phyloP scores from a whole-genome alignment of 2,797 vertebrate species.

The Leptatherina wallacei region DNA sequence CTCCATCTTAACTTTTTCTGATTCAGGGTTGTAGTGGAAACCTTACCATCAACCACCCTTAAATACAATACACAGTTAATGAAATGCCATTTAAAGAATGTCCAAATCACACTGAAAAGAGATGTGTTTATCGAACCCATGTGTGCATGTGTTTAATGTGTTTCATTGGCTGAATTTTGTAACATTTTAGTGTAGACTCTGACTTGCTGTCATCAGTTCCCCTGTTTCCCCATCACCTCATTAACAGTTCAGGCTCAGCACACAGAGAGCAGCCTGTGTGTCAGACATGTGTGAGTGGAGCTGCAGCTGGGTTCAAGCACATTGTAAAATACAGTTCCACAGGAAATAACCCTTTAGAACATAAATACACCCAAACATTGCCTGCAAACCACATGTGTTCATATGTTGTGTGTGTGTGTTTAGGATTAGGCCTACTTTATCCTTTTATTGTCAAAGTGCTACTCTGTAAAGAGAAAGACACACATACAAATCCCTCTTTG shows the following conservation, averaged over 20 bases:
- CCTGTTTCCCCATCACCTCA: constrained; percentile 18
- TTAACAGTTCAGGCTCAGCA: constrained; percentile 19
- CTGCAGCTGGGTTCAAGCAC: constrained; percentile 68
- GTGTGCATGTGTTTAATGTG: neutral
- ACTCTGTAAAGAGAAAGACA: neutral
- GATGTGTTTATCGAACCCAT: neutral
- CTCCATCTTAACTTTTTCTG: too few species aligned
- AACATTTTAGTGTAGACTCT: constrained; percentile 11
- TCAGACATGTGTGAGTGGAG: constrained; percentile 42
- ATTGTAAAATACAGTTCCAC: constrained; percentile 67
- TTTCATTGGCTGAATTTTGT: constrained; percentile 6
- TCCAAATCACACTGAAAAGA: neutral
- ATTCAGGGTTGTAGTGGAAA: too few species aligned
- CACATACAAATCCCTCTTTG: neutral
- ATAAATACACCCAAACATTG: constrained; percentile 70
- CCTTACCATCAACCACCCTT: too few species aligned
- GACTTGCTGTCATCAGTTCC: constrained; percentile 41
- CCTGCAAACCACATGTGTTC: constrained; percentile 29
- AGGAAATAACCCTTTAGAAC: constrained; percentile 63
- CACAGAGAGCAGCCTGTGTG: constrained; percentile 37
- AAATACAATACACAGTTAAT: too few species aligned
- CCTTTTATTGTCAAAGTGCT: neutral
- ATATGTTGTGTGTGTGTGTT: constrained; percentile 7
- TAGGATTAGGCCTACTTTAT: constrained; percentile 7
- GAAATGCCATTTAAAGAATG: too few species aligned